phyloP scores from a whole-genome alignment of 2,888 invertebrate species.

The Tetramorium bicarinatum region DNA sequence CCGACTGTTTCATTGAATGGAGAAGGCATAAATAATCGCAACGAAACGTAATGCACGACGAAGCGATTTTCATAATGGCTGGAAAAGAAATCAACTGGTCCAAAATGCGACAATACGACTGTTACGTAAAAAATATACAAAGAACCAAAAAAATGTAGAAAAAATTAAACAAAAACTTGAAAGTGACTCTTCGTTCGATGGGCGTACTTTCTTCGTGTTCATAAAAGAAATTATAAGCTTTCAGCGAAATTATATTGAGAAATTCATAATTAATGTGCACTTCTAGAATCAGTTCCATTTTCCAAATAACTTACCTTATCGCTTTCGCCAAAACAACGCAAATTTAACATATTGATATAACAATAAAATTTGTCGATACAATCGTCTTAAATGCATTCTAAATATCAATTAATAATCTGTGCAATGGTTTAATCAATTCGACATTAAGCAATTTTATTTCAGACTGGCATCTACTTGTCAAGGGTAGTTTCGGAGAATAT shows the following conservation, averaged over 20 bases:
- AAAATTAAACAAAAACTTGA: background rate
- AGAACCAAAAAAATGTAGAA: background rate
- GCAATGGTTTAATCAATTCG: background rate
- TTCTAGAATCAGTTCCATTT: background rate
- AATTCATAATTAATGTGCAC: background rate
- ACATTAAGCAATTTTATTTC: background rate
- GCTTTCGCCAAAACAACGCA: background rate
- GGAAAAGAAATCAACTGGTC: background rate
- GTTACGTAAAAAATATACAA: background rate
- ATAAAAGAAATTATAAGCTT: slow-evolving; percentile 5
- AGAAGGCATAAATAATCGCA: background rate
- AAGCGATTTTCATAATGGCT: background rate
- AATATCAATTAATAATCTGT: background rate
- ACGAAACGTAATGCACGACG: background rate
- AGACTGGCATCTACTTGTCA: too few species aligned
- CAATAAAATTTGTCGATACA: background rate
- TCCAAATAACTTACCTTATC: background rate
- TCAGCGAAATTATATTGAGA: background rate
- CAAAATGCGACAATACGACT: background rate
- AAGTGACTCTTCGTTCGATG: background rate
- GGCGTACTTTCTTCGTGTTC: background rate
- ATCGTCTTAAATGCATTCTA: background rate
- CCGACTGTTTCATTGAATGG: background rate
- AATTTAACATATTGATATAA: background rate
- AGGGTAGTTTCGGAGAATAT: too few species aligned